Conservation (phyloP, 2,113 vertebrate species). For the Thermophis baileyi region DNA sequence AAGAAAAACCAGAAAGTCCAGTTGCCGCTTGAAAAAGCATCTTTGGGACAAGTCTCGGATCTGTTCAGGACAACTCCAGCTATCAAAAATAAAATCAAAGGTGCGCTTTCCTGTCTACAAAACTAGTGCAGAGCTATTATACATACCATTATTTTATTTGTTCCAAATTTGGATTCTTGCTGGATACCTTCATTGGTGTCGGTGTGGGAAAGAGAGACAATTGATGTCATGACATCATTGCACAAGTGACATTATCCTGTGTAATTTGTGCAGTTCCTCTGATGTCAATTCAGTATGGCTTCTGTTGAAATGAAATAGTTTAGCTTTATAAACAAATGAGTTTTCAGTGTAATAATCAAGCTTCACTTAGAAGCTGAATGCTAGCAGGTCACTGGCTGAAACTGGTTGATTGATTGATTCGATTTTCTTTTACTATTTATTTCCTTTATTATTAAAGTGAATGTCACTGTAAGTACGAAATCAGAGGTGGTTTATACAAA, state of each 20-base stretch:
- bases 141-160: background rate
- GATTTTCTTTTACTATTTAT: background rate
- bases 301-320: background rate
- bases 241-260: background rate
- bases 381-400: background rate
- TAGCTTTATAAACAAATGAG: background rate
- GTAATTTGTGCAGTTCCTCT: background rate
- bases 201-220: background rate
- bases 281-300: background rate
- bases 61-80: too few species aligned
- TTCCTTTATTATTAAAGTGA: background rate
- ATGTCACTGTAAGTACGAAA: background rate
- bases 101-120: too few species aligned
- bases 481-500: background rate
- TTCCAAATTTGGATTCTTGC: background rate
- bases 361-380: background rate
- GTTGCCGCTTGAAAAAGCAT: too few species aligned
- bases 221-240: background rate
- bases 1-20: too few species aligned
- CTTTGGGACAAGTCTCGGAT: too few species aligned
- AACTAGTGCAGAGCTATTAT: too few species aligned
- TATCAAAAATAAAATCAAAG: too few species aligned
- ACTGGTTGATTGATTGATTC: background rate
- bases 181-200: background rate
- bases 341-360: background rate